Evolutionary conservation across 1,140 invertebrate species (phyloP).

Genomic region (Melipona quadrifasciata): DNA sequence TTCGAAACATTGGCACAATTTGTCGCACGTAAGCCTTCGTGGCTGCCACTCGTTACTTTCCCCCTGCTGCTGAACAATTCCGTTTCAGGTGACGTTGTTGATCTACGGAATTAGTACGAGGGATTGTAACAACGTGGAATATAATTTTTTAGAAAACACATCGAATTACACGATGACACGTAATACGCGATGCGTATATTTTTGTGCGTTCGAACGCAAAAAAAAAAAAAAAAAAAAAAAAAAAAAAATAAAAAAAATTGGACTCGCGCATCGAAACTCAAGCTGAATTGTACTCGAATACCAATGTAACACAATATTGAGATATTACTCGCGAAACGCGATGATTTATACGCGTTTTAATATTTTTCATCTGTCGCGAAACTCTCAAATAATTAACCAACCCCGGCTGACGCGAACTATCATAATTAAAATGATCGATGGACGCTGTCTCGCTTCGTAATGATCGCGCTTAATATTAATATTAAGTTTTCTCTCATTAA

Average conservation of each 20-base stretch:
- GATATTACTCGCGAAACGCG: neutral
- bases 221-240: no score
- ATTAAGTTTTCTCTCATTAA: slow-evolving; percentile 9
- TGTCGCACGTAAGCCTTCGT: no score
- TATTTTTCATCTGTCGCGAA: neutral
- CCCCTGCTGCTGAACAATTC: neutral
- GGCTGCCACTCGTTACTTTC: neutral
- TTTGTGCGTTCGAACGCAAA: no score
- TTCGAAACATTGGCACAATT: no score
- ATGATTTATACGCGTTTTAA: neutral
- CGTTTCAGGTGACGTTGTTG: neutral
- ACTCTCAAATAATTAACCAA: neutral
- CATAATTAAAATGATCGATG: neutral
- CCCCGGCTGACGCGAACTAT: neutral
- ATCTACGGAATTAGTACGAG: neutral
- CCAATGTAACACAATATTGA: neutral
- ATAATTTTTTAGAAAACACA: neutral
- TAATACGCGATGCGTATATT: neutral
- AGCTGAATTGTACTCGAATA: neutral
- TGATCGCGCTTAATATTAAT: neutral
- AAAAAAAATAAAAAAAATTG: neutral
- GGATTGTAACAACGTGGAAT: neutral
- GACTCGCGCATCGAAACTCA: neutral
- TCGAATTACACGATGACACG: neutral
- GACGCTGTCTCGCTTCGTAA: neutral